Conservation (phyloP, 1,140 invertebrate species). For the Meloidogyne floridensis region DNA sequence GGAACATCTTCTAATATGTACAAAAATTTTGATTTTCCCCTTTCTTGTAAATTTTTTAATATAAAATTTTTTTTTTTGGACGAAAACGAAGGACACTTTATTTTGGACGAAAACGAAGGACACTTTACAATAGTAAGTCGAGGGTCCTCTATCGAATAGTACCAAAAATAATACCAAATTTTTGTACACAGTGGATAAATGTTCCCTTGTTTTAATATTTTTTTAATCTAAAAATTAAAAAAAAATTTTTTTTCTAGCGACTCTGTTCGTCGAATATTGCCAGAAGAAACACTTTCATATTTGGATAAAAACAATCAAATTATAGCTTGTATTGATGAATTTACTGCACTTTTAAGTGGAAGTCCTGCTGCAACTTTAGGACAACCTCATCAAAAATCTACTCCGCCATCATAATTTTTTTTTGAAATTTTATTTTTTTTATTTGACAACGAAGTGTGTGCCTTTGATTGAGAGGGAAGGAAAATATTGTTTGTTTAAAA, state of each 20-base stretch:
- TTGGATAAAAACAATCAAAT: slow-evolving; percentile 31
- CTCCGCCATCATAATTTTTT: not conserved
- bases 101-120: no score
- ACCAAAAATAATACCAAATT: no score
- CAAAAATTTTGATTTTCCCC: no score
- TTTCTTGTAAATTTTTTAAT: no score
- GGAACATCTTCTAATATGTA: no score
- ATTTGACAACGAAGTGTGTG: not conserved
- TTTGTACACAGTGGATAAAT: no score
- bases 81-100: no score
- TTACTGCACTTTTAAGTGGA: not conserved
- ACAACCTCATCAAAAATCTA: not conserved
- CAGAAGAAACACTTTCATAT: slow-evolving; percentile 25
- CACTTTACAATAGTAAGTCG: no score
- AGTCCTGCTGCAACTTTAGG: not conserved
- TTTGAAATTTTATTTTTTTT: not conserved
- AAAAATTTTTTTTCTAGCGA: slow-evolving; percentile 13
- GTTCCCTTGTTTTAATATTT: no score
- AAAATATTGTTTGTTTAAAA: not conserved
- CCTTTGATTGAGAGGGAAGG: not conserved
- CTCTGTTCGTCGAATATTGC: slow-evolving; percentile 33
- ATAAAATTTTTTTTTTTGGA: no score
- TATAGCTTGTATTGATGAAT: slow-evolving; percentile 21
- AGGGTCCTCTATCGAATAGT: no score
- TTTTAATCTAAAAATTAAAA: no score